Conservation (phyloP, 2,888 invertebrate species). For the Acrobasis consociella region DNA sequence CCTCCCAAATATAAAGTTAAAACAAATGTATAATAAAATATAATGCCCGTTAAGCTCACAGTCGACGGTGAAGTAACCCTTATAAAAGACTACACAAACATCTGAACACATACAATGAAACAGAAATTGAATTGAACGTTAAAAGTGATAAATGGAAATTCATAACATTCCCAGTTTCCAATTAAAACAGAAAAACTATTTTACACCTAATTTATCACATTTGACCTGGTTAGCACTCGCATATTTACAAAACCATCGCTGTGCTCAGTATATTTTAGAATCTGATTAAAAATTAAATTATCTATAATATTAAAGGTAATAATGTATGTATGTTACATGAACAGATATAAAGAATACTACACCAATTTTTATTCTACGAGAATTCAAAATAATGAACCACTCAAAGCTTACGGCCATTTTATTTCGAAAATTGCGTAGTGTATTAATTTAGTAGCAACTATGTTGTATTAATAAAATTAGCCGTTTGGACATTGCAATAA, state of each 20-base stretch:
- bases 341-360: constrained; percentile 80
- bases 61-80: constrained; percentile 49
- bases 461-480: neutral
- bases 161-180: constrained; percentile 35
- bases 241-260: constrained; percentile 71
- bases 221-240: constrained; percentile 75
- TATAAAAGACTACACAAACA: constrained; percentile 42
- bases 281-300: constrained; percentile 70
- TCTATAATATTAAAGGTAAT: constrained; percentile 59
- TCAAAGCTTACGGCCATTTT: constrained; percentile 51
- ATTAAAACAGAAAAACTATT: constrained; percentile 51
- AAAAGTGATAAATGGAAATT: constrained; percentile 38
- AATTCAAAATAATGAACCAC: constrained; percentile 75
- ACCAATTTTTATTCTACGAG: constrained; percentile 77
- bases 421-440: constrained; percentile 32
- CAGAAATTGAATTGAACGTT: constrained; percentile 30
- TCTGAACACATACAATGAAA: constrained; percentile 39
- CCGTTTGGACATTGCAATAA: neutral
- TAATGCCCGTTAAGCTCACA: constrained; percentile 71
- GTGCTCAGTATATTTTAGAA: constrained; percentile 71
- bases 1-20: constrained; percentile 46
- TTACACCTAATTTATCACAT: constrained; percentile 79
- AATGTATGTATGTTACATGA: constrained; percentile 65
- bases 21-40: constrained; percentile 48
- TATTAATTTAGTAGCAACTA: constrained; percentile 14